Base-by-base conservation (phyloP, 2,797 vertebrate species). In the Spondyliosoma cantharus region DNA sequence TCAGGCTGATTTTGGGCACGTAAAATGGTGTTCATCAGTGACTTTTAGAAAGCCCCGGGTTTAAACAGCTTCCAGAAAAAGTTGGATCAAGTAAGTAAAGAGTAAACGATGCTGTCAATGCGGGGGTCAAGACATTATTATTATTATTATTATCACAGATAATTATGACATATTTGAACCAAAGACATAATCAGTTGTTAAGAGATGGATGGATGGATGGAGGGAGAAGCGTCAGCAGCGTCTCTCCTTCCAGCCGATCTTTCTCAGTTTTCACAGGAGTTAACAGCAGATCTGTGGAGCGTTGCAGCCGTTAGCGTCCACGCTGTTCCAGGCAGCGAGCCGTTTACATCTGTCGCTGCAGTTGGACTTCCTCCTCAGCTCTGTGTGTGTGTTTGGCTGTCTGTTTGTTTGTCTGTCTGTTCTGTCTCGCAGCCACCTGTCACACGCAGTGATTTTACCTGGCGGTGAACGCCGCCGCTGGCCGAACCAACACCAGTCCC, bases 261-360 rank as follows among this genome's bases (percentile, higher is more conserved):
- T 24, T 46, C 73, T 80, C 32, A 22, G 3, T 43, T 72, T 48
- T 42, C 77, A 66, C 37, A 8, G 27, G 43, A 45, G 76, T 81
- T 77, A 73, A 49, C 72, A 63, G 80, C 78, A 22, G 66, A 48
- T 85, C 85, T 50, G 73, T 82, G 80, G 82, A 85, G 85, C 82
- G 58, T 59, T 56, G 83, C 82, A 67, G 86, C 57, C 74, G 61
- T 80, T 83, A 84, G 80, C 85, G n/a, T 66, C 57, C 2, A 53
- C 9, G 25, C 71, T 11, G 74, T 71, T 82, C 76, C 84, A 80
- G 76, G 76, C 78, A 75, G 70, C n/a, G n/a, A 75, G 82, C 58
- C 42, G 49, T 80, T 83, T 86, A 74, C 78, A 88, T 86, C 87
- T 81, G 84, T 74, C 22, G n/a, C 74, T 75, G 70, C 78, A 68